Conservation (phyloP, 2,797 vertebrate species). For the Rhinoraja longicauda region DNA sequence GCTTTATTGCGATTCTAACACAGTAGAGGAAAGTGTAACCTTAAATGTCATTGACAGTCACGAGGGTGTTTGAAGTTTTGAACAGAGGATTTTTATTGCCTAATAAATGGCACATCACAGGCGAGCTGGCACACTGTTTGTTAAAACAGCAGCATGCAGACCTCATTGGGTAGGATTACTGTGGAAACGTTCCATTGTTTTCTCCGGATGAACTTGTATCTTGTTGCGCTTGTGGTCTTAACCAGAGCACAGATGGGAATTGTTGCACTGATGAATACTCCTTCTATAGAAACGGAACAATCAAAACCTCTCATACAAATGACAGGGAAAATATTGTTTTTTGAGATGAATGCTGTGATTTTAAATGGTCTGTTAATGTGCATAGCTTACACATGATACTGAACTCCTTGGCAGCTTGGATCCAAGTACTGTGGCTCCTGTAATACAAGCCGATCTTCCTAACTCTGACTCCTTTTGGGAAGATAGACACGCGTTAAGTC, state of each 20-base stretch:
- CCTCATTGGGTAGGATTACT: slow-evolving; percentile 42
- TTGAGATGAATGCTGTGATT: slow-evolving; percentile 23
- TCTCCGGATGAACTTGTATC: slow-evolving; percentile 41
- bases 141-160: slow-evolving; percentile 42
- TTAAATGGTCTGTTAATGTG: slow-evolving; percentile 16
- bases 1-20: slow-evolving; percentile 45
- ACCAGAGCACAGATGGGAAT: slow-evolving; percentile 46
- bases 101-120: slow-evolving; percentile 41
- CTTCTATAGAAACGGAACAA: slow-evolving; percentile 41
- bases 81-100: slow-evolving; percentile 38
- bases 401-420: not conserved
- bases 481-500: too few relatives aligned
- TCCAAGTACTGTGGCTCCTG: not conserved
- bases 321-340: slow-evolving; percentile 32
- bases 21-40: slow-evolving; percentile 43
- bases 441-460: not conserved
- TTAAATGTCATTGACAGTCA: slow-evolving; percentile 45
- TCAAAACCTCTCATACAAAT: slow-evolving; percentile 5
- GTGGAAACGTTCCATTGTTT: slow-evolving; percentile 42
- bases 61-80: slow-evolving; percentile 42
- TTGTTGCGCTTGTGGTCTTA: slow-evolving; percentile 43
- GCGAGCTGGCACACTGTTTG: slow-evolving; percentile 42
- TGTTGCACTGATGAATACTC: slow-evolving; percentile 44
- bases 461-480: not conserved
- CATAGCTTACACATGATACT: not conserved